Base-by-base conservation (phyloP, 1,140 invertebrate species). In the Drosophila ercepeae region DNA sequence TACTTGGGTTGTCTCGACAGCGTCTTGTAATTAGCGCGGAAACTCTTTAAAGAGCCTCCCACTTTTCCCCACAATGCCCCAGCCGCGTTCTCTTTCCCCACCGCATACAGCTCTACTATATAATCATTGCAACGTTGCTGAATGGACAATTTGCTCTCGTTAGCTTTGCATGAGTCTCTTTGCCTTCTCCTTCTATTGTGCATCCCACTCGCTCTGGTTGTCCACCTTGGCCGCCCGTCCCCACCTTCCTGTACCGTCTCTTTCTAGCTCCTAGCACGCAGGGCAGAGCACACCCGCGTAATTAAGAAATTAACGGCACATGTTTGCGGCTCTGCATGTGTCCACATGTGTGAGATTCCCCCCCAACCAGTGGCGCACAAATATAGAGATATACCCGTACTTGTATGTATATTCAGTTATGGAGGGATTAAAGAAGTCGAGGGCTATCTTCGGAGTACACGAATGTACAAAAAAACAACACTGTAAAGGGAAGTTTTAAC, bases 261-360 rank as follows among this genome's bases (percentile, higher is more conserved):
- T 13, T 18, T 71, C 48, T 25, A 19, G 23, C 55, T 71, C 36
- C 39, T 39, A 46, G 61, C 39, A 50, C 34, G 34, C 57, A 52
- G 48, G 25, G 39, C 44, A 45, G 34, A 53, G 74, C 71, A 70
- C 81, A 79, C 72, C 72, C 79, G 79, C 81, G 81, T 84, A 84
- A 84, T 84, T 84, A 84, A 84, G 79, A 84, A 84, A 84, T 84
- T 84, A 84, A 84, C 79, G 79, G 76, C 79, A 84, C 81, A 84
- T 84, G 81, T 86, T 84, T 79, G 76, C 61, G 58, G 58, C 59
- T 83, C 74, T 74, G 65, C 65, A 67, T 70, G 52, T 70, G 67
- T 55, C 51, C 65, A 70, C 54, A 72, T 67, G 27, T 67, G 63
- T 50, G 36, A 27, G 32, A 50, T 55, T 69, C 44, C 50, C 48